Percentiles rank a stretch among this genome's conserved stretches.
These are phyloP conservation scores for Rhinoraja longicauda DNA, from an alignment of 2,797 vertebrate genomes.

Conservation along the genomic window DNA sequence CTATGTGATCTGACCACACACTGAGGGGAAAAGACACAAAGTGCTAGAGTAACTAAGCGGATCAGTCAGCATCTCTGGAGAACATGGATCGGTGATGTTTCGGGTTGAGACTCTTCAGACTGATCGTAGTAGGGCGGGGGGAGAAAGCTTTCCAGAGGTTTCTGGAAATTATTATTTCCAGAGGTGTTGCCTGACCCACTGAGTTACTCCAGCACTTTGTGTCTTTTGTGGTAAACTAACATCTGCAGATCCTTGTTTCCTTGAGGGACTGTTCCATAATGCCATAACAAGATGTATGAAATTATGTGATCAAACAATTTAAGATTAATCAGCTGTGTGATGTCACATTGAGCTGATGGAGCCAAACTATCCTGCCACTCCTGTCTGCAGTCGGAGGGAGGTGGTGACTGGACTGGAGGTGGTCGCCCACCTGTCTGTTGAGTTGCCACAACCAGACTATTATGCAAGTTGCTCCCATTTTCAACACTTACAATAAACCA, in stretches of 20 bases:
- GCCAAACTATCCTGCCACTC: conserved; percentile 9
- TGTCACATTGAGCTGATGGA: background rate
- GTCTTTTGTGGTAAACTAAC: too few species aligned
- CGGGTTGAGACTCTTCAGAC: too few species aligned
- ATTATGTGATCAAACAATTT: background rate
- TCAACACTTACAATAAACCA: background rate
- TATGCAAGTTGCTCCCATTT: background rate
- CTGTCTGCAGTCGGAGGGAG: conserved; percentile 7
- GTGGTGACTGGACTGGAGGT: background rate
- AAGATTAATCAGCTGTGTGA: background rate
- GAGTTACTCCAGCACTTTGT: too few species aligned
- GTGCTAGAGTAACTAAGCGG: too few species aligned
- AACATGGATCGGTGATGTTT: too few species aligned
- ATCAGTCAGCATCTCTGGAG: too few species aligned
- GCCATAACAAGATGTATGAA: background rate
- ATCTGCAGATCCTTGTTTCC: too few species aligned
- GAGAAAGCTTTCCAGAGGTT: too few species aligned
- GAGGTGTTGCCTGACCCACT: too few species aligned
- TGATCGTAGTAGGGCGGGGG: too few species aligned
- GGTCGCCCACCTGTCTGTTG: background rate
- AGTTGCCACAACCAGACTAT: background rate
- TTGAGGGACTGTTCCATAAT: background rate
- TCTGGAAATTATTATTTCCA: too few species aligned
- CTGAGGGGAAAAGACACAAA: background rate
- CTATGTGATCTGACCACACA: background rate